These are phyloP conservation scores for Argyra leucocephala DNA, from an alignment of 2,888 invertebrate species.

Conservation along the genomic window DNA sequence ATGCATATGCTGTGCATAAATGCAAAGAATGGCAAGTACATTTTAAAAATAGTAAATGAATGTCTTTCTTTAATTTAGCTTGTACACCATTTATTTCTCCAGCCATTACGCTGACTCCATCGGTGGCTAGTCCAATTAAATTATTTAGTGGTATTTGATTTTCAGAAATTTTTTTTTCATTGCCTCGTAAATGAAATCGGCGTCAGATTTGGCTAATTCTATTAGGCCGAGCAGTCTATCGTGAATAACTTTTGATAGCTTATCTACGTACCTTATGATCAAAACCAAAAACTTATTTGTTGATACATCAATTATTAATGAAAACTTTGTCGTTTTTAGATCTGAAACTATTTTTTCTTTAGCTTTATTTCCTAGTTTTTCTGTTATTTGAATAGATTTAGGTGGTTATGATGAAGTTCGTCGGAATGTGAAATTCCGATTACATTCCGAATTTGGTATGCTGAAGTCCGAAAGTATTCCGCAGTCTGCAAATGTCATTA, in stretches of 20 bases:
- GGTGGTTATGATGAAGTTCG: too few species aligned
- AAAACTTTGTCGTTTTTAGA: slow-evolving; percentile 1
- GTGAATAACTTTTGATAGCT: not conserved
- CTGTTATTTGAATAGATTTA: too few species aligned
- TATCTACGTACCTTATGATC: not conserved
- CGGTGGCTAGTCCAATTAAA: slow-evolving; percentile 4
- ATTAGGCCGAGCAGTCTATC: slow-evolving; percentile 8
- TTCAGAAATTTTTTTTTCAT: too few species aligned
- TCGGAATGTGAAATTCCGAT: too few species aligned
- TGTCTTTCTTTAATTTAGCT: slow-evolving; percentile 2
- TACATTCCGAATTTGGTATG: too few species aligned
- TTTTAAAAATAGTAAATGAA: slow-evolving; percentile 10
- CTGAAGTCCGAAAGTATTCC: too few species aligned
- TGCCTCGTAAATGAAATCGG: not conserved
- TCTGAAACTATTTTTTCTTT: not conserved
- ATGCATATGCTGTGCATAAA: slow-evolving; percentile 10
- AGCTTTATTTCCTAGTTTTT: too few species aligned
- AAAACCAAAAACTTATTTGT: too few species aligned
- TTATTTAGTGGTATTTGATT: not conserved
- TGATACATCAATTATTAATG: slow-evolving; percentile 8
- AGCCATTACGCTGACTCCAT: slow-evolving; percentile 9
- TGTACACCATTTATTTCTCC: slow-evolving; percentile 4
- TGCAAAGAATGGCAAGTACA: slow-evolving; percentile 12
- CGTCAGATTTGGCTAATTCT: not conserved
- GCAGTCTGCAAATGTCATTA: too few species aligned